phyloP scores from a whole-genome alignment of 2,888 invertebrate genomes.

The Drosophila longiperda region DNA sequence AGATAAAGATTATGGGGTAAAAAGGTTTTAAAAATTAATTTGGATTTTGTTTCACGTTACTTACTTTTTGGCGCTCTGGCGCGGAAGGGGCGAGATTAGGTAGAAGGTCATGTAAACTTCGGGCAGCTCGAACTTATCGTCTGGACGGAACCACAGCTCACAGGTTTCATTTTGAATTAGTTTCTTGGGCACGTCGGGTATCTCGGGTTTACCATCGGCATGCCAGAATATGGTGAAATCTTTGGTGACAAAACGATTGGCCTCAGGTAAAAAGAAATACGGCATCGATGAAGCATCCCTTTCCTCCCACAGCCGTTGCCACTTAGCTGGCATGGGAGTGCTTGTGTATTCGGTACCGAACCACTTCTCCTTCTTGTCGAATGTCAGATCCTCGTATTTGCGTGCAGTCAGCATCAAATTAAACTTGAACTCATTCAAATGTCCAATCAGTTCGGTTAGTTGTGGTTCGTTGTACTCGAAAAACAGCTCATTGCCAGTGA shows the following conservation, averaged over 20 bases:
- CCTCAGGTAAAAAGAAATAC: slow-evolving; percentile 89
- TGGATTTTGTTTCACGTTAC: slow-evolving; percentile 55
- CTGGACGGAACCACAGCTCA: slow-evolving; percentile 94
- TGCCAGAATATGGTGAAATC: slow-evolving; percentile 87
- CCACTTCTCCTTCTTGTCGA: slow-evolving; percentile 91
- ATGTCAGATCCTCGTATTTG: slow-evolving; percentile 83
- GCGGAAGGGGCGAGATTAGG: slow-evolving; percentile 89
- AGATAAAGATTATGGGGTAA: slow-evolving; percentile 3
- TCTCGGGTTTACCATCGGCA: slow-evolving; percentile 69
- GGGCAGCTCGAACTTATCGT: slow-evolving; percentile 92
- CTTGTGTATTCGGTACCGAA: slow-evolving; percentile 92
- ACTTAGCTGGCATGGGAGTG: slow-evolving; percentile 87
- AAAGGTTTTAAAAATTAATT: neutral
- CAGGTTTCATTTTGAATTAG: slow-evolving; percentile 86
- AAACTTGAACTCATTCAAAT: slow-evolving; percentile 81
- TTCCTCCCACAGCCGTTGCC: slow-evolving; percentile 88
- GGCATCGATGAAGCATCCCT: slow-evolving; percentile 86
- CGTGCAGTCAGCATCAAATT: slow-evolving; percentile 84
- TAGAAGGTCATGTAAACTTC: slow-evolving; percentile 90
- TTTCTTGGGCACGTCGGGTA: slow-evolving; percentile 86
- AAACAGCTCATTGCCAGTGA: slow-evolving; percentile 91
- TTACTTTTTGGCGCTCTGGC: slow-evolving; percentile 89
- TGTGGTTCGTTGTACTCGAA: slow-evolving; percentile 91
- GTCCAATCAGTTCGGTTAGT: slow-evolving; percentile 69
- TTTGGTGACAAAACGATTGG: slow-evolving; percentile 90